phyloP scores from a whole-genome alignment of 2,888 invertebrate genomes.

The Tinea pellionella region DNA sequence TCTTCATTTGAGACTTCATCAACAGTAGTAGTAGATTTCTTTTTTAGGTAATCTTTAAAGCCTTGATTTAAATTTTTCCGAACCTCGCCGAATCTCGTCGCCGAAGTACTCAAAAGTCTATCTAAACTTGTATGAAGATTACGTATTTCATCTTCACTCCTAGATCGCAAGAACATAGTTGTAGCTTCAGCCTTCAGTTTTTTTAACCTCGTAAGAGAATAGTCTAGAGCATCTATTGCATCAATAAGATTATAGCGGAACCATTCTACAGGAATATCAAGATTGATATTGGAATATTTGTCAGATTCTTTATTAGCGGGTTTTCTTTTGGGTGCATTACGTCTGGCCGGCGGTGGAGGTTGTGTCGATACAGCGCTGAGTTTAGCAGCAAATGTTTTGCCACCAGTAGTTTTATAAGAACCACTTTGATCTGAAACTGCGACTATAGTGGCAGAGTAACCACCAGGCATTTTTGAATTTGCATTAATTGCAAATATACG shows the following conservation, averaged over 20 bases:
- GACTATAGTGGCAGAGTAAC: conserved; percentile 64
- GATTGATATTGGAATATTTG: conserved; percentile 33
- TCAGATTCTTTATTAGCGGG: conserved; percentile 18
- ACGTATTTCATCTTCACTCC: conserved; percentile 59
- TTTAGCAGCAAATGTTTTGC: conserved; percentile 50
- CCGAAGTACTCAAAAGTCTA: conserved; percentile 63
- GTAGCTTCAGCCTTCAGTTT: conserved; percentile 61
- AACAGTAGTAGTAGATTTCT: conserved; percentile 29
- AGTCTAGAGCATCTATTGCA: conserved; percentile 67
- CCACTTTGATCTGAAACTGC: conserved; percentile 42
- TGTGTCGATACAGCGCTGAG: conserved; percentile 33
- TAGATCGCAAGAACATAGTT: conserved; percentile 51
- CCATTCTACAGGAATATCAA: conserved; percentile 65
- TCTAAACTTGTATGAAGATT: conserved; percentile 66
- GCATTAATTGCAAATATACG: conserved; percentile 61
- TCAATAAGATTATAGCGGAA: conserved; percentile 69
- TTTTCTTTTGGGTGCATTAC: conserved; percentile 16
- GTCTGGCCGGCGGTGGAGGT: neutral
- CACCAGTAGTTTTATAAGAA: conserved; percentile 23
- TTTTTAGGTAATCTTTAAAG: conserved; percentile 58
- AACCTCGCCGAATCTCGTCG: conserved; percentile 64
- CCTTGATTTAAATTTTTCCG: conserved; percentile 66
- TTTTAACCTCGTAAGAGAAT: conserved; percentile 60
- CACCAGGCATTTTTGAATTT: conserved; percentile 61
- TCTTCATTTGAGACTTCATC: conserved; percentile 21